Evolutionary conservation across 2,113 vertebrate species (phyloP).

Genomic region (Alces alces): DNA sequence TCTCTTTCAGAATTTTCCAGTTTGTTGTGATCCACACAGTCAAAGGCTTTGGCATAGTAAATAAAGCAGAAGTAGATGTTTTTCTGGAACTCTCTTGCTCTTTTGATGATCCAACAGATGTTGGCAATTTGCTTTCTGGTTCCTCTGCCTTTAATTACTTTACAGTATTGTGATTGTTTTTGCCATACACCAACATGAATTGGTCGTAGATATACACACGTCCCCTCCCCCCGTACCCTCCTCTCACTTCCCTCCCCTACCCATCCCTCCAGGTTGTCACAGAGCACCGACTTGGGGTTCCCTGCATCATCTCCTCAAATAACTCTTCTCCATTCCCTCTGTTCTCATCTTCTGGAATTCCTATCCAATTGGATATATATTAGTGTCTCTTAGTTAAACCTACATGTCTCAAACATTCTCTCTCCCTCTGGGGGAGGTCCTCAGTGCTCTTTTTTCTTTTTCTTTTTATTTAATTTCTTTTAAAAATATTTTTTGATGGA

Average conservation of each 20-base stretch:
- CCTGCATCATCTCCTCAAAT: not conserved
- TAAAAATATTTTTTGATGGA: not conserved
- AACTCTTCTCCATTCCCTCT: not conserved
- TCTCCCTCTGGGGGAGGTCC: not conserved
- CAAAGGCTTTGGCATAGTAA: not conserved
- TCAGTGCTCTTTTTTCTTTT: not conserved
- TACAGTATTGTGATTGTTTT: not conserved
- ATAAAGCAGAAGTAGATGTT: not conserved
- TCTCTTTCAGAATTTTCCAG: not conserved
- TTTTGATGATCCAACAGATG: rapidly evolving
- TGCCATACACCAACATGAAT: not conserved
- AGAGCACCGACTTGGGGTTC: not conserved
- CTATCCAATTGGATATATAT: not conserved
- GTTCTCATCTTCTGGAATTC: not conserved
- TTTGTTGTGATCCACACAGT: not conserved
- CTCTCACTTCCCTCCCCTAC: not conserved
- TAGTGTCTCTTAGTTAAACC: not conserved
- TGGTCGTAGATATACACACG: not conserved
- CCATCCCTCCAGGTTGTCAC: not conserved
- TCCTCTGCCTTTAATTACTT: not conserved
- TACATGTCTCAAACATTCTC: not conserved
- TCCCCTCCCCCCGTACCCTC: not conserved
- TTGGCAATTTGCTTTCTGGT: not conserved
- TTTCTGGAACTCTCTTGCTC: not conserved
- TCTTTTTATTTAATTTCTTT: not conserved